phyloP scores from a whole-genome alignment of 2,797 vertebrate genomes.

The Galago senegalensis region DNA sequence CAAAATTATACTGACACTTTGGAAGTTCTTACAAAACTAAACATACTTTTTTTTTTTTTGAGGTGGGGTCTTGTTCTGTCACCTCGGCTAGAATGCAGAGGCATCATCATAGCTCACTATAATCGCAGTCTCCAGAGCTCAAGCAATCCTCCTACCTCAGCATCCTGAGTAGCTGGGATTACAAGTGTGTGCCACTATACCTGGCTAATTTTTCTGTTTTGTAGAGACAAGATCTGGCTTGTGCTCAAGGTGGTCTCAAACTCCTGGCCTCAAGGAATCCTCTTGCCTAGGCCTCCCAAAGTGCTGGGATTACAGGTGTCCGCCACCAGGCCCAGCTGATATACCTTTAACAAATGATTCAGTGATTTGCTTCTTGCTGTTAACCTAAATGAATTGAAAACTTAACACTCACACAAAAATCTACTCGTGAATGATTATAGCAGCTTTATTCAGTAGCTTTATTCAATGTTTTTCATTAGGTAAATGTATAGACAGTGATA shows the following conservation, averaged over 20 bases:
- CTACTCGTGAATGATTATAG: not conserved
- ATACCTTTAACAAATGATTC: not conserved
- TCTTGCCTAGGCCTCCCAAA: not conserved
- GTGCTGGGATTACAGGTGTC: not conserved
- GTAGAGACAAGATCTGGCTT: not conserved
- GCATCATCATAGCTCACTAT: not conserved
- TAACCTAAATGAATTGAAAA: not conserved
- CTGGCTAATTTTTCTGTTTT: not conserved
- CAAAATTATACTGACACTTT: not conserved
- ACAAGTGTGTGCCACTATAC: not conserved
- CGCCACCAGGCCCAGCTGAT: not conserved
- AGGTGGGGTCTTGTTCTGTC: not conserved
- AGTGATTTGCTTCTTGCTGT: not conserved
- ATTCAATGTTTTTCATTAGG: not conserved
- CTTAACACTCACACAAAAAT: not conserved
- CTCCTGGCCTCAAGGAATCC: not conserved
- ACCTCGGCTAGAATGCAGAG: not conserved
- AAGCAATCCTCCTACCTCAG: not conserved
- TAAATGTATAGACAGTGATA: not conserved
- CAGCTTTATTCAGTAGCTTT: not conserved
- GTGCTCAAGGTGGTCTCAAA: not conserved
- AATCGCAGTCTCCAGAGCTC: not conserved
- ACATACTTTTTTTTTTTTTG: not conserved
- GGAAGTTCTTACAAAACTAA: not conserved
- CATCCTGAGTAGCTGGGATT: not conserved